Conservation (phyloP, 2,113 vertebrate genomes). For the Morone chrysops region DNA sequence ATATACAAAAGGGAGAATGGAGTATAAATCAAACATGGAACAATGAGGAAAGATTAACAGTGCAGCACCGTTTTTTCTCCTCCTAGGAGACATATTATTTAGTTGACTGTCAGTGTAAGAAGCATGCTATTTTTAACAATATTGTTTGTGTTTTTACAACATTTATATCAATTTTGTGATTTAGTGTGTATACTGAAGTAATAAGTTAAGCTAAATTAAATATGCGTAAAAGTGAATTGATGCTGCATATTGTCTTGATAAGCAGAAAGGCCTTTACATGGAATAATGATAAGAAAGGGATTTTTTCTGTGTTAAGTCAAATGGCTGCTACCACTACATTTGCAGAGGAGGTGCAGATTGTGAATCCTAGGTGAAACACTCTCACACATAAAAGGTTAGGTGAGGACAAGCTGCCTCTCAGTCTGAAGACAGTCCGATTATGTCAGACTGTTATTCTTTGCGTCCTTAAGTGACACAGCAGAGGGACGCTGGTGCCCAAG, state of each 20-base stretch:
- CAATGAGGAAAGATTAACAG: constrained; percentile 36
- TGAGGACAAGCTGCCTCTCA: constrained; percentile 24
- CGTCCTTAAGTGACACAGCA: constrained; percentile 33
- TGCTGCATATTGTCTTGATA: no score
- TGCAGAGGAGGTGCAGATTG: not conserved
- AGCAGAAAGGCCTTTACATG: no score
- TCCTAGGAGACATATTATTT: not conserved
- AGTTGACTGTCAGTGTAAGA: constrained; percentile 5
- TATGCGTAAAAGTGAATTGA: no score
- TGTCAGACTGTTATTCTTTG: constrained; percentile 37
- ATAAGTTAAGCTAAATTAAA: not conserved
- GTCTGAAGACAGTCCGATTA: constrained; percentile 40
- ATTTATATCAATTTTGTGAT: not conserved
- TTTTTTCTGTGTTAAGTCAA: not conserved
- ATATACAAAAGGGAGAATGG: not conserved
- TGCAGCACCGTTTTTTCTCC: not conserved
- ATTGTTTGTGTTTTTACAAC: constrained; percentile 8
- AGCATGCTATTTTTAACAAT: constrained; percentile 9
- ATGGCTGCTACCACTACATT: not conserved
- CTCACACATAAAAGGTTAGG: not conserved
- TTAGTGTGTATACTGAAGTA: not conserved
- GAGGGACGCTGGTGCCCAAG: not conserved
- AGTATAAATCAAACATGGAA: constrained; percentile 37
- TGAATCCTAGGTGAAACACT: constrained; percentile 5
- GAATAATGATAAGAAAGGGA: not conserved